Percentiles rank a stretch among this genome's conserved stretches.
These are phyloP conservation scores for Sciurus niger DNA, from an alignment of 2,113 vertebrate species.

Conservation along the genomic window DNA sequence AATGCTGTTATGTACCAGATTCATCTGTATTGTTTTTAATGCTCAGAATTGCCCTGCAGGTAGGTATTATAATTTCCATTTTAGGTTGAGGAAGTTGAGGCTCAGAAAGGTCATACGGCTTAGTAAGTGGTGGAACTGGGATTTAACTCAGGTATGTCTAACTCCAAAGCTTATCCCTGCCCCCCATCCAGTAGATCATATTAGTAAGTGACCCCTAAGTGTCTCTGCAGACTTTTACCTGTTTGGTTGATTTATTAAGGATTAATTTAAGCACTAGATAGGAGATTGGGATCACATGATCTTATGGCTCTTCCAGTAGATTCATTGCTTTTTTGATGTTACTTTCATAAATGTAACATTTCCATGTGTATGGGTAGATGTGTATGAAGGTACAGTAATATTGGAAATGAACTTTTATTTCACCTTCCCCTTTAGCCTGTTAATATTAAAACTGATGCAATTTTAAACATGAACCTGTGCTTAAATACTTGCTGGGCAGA, in stretches of 20 bases:
- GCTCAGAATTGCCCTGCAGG: conserved; percentile 49
- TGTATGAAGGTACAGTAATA: conserved; percentile 19
- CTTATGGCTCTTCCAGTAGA: conserved; percentile 51
- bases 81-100: conserved; percentile 66
- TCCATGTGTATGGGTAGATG: neutral
- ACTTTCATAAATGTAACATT: conserved; percentile 63
- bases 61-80: conserved; percentile 73
- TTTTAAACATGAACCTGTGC: conserved; percentile 57
- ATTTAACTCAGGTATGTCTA: conserved; percentile 71
- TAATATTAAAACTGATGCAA: conserved; percentile 31
- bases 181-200: neutral
- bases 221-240: neutral
- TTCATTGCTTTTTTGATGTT: conserved; percentile 16
- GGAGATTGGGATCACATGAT: conserved; percentile 38
- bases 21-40: conserved; percentile 56
- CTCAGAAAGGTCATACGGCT: conserved; percentile 35
- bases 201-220: conserved; percentile 35
- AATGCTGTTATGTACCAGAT: neutral
- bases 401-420: conserved; percentile 47
- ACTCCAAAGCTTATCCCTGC: conserved; percentile 52
- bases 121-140: conserved; percentile 63
- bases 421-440: conserved; percentile 24
- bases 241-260: conserved; percentile 45
- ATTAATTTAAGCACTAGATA: conserved; percentile 25
- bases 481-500: conserved; percentile 26